phyloP scores from a whole-genome alignment of 1,140 invertebrate species.

The Sitophilus oryzae region DNA sequence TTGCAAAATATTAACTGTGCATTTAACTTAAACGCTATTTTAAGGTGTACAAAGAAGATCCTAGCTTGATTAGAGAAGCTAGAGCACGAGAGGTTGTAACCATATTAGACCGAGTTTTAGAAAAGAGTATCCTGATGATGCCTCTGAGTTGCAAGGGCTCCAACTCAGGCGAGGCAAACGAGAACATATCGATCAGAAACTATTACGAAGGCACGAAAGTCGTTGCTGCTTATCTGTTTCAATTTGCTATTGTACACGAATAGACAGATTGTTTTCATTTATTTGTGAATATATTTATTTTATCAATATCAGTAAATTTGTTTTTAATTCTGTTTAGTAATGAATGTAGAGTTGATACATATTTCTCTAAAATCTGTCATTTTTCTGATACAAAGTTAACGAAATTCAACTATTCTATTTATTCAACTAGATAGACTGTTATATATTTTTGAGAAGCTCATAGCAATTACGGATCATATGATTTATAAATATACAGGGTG shows the following conservation, averaged over 20 bases:
- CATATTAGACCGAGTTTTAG: conserved; percentile 34
- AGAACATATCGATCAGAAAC: conserved; percentile 36
- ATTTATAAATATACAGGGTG: too few species aligned
- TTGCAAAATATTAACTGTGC: not conserved
- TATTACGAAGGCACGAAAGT: conserved; percentile 42
- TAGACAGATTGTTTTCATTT: too few species aligned
- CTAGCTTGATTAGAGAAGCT: conserved; percentile 40
- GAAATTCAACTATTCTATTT: too few species aligned
- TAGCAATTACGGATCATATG: too few species aligned
- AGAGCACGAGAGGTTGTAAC: conserved; percentile 31
- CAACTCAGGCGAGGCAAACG: conserved; percentile 35
- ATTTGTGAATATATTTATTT: too few species aligned
- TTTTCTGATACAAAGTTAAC: too few species aligned
- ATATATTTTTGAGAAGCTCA: too few species aligned
- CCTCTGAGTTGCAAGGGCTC: conserved; percentile 31
- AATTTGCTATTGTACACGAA: conserved; percentile 15
- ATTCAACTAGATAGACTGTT: too few species aligned
- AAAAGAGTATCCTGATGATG: conserved; percentile 36
- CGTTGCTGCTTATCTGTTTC: conserved; percentile 38
- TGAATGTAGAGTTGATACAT: too few species aligned
- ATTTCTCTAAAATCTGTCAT: too few species aligned
- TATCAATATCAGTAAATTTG: too few species aligned
- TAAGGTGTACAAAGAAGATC: conserved; percentile 42
- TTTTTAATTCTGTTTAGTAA: too few species aligned
- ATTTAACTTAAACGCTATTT: conserved; percentile 1